phyloP scores from a whole-genome alignment of 35 echinoderm and acorn worm species.

The Diadema setosum region DNA sequence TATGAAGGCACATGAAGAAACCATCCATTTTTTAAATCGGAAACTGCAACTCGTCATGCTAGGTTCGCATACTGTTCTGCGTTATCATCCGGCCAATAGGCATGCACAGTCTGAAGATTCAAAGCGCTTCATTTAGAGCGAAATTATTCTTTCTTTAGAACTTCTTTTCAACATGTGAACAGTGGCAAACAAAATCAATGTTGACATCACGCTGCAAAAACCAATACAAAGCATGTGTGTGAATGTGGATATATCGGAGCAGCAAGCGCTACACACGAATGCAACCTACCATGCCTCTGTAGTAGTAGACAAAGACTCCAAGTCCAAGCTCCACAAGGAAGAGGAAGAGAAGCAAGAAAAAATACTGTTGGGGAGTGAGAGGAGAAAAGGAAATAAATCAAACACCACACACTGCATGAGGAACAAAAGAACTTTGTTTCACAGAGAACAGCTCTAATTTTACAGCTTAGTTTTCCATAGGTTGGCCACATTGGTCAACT shows the following conservation, averaged over 20 bases:
- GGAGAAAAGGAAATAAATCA: too few species aligned
- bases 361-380: conserved; percentile 44
- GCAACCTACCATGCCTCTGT: conserved; percentile 56
- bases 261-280: background rate
- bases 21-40: too few species aligned
- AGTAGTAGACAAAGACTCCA: conserved; percentile 59
- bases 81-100: too few species aligned
- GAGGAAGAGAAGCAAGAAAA: conserved; percentile 53
- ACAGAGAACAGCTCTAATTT: too few species aligned
- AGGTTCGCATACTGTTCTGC: too few species aligned
- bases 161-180: background rate
- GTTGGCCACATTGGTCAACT: too few species aligned
- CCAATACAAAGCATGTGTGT: background rate
- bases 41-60: too few species aligned
- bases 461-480: too few species aligned
- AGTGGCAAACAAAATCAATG: background rate
- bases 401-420: too few species aligned
- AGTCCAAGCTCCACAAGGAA: conserved; percentile 60
- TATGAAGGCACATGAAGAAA: too few species aligned
- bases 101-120: background rate
- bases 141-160: background rate
- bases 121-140: background rate
- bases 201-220: background rate
- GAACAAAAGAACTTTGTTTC: too few species aligned
- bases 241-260: background rate